Evolutionary conservation across 37 sponge, comb jelly and placozoan genomes (phyloP).

Genomic region (Corticium candelabrum): DNA sequence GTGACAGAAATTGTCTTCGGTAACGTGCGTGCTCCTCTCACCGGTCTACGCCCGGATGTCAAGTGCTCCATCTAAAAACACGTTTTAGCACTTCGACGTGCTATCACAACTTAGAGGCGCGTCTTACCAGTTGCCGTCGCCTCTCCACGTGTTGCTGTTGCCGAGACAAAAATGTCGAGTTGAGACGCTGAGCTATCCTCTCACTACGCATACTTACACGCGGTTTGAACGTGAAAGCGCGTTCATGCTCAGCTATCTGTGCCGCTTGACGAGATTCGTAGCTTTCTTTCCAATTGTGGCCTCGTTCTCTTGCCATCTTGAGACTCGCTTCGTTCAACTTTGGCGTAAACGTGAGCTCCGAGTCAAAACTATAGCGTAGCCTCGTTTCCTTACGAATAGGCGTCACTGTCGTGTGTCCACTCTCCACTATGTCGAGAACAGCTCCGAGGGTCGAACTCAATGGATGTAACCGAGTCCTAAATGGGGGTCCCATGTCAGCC

Average conservation of each 20-base stretch:
- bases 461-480: too few relatives aligned
- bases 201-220: slow-evolving; percentile 40
- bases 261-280: neutral
- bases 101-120: too few relatives aligned
- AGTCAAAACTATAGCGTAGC: slow-evolving; percentile 7
- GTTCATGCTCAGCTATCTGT: neutral
- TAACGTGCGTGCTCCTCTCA: too few relatives aligned
- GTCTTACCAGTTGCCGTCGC: too few relatives aligned
- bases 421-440: neutral
- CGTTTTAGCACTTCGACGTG: too few relatives aligned
- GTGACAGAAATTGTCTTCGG: too few relatives aligned
- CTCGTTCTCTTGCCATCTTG: slow-evolving; percentile 40
- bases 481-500: too few relatives aligned
- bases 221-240: slow-evolving; percentile 46
- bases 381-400: neutral
- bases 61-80: too few relatives aligned
- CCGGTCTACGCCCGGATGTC: too few relatives aligned
- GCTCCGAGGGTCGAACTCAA: neutral
- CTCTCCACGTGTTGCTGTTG: too few relatives aligned
- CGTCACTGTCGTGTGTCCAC: neutral
- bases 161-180: slow-evolving; percentile 39
- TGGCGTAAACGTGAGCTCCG: slow-evolving; percentile 40
- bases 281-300: slow-evolving; percentile 7
- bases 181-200: slow-evolving; percentile 34
- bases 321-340: slow-evolving; percentile 47